Evolutionary conservation across 2,888 invertebrate species (phyloP), one percentile per base, ranked within the genome.

Genomic region (Polyommatus icarus): DNA sequence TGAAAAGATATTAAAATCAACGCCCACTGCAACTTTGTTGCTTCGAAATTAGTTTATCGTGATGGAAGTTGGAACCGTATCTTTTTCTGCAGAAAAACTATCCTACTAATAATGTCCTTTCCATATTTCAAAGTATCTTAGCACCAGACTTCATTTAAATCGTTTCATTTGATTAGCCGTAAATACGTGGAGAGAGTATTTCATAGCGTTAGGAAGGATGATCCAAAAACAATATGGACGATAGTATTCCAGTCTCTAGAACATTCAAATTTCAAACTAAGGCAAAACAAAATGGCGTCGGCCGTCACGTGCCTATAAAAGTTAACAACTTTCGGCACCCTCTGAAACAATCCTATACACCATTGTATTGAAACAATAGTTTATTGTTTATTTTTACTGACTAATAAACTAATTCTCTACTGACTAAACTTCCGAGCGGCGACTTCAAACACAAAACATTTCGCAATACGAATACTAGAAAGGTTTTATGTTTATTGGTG

Each of bases 371-470:
- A 75, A 75, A 75, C 75, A 75, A 75, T 75, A 3, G 54, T 54
- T 75, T 20, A 54, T 75, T 75, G 75, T 75, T n/a, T 29, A 46
- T 24, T 93, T 92, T 88, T 90, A 84, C 85, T 84, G 80, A 83
- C 87, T 88, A 92, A 92, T 93, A 92, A 91, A 90, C 85, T 87
- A 85, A 93, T 92, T 90, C 84, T 81, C 93, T 93, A 93, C 93
- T 90, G 93, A 91, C 90, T 91, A 88, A 89, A 92, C 90, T 90
- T 90, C 91, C 90, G 90, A 92, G 91, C 93, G 93, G 92, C 90
- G 77, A 73, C 80, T 82, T 81, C 50, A 75, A n/a, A 54, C 29
- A 18, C 67, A 67, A 29, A 32, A 73, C 24, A 73, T 73, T 73
- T 73, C 46, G 73, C 73, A 73, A 46, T 73, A 46, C 75, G 29